Conservation (phyloP, 2,113 vertebrate species). For the Gorsachius goisagi region DNA sequence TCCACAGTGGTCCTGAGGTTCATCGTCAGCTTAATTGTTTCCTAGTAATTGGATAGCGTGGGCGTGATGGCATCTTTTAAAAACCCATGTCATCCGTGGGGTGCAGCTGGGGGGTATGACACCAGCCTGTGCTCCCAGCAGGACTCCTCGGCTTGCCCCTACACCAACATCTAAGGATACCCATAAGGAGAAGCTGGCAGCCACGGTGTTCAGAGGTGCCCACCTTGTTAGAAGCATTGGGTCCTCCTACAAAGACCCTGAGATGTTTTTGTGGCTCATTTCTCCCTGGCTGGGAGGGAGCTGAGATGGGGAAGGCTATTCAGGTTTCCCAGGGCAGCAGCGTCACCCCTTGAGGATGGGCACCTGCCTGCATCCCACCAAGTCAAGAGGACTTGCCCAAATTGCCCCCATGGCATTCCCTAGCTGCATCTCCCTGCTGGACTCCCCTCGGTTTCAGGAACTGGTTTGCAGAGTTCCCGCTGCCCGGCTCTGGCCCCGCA, state of each 20-base stretch:
- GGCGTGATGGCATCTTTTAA: not conserved
- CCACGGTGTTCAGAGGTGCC: accelerated
- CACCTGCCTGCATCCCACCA: accelerated
- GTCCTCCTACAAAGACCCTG: not conserved
- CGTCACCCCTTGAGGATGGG: not conserved
- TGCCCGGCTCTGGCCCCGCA: accelerated
- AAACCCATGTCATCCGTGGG: not conserved
- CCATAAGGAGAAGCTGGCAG: not conserved
- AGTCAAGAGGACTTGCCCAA: not conserved
- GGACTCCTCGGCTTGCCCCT: not conserved
- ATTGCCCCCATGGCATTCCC: not conserved
- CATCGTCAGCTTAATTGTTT: not conserved
- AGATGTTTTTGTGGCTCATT: not conserved
- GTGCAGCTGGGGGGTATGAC: not conserved
- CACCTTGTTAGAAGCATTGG: not conserved
- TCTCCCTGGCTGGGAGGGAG: not conserved
- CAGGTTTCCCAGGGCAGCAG: not conserved
- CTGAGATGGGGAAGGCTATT: not conserved
- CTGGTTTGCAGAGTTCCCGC: not conserved
- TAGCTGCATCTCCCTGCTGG: not conserved
- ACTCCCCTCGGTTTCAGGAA: not conserved
- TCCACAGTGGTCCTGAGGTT: not conserved
- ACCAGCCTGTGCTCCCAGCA: not conserved
- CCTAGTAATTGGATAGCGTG: not conserved
- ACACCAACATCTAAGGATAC: not conserved